These are phyloP conservation scores for Glyphotaelius pellucidus DNA, from an alignment of 2,888 invertebrate species.

Conservation along the genomic window DNA sequence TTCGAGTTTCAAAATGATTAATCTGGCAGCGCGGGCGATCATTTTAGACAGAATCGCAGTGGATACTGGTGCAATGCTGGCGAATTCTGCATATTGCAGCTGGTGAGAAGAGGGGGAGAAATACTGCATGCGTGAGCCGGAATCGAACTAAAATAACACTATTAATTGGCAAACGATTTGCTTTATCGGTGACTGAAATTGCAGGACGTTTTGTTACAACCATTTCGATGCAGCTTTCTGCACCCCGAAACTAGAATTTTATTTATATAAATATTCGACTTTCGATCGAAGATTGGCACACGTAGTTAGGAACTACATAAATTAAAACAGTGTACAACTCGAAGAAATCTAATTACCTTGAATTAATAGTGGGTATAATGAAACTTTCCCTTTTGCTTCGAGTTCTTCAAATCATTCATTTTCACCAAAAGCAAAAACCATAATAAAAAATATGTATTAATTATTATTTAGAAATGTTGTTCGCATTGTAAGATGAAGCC, in stretches of 20 bases:
- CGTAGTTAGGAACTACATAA: neutral
- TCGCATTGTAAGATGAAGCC: too few relatives aligned
- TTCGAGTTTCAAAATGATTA: slow-evolving; percentile 58
- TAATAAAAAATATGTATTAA: too few relatives aligned
- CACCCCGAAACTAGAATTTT: neutral
- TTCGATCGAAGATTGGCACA: neutral
- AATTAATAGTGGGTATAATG: neutral
- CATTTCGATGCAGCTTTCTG: neutral
- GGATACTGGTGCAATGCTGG: slow-evolving; percentile 55
- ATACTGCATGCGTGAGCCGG: neutral
- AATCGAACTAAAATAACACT: slow-evolving; percentile 22
- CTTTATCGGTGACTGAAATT: neutral
- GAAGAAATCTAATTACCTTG: neutral
- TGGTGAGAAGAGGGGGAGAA: neutral
- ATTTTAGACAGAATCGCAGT: slow-evolving; percentile 60
- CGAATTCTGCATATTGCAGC: slow-evolving; percentile 48
- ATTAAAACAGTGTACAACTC: neutral
- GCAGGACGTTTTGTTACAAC: neutral
- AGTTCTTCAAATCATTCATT: neutral
- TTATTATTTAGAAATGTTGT: neutral
- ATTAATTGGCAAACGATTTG: neutral
- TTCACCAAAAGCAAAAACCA: too few relatives aligned
- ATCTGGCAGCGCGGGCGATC: slow-evolving; percentile 52
- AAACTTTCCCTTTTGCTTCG: neutral
- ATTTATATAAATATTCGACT: neutral